Evolutionary conservation across 2,888 invertebrate species (phyloP).

Genomic region (Caenorhabditis sulstoni): DNA sequence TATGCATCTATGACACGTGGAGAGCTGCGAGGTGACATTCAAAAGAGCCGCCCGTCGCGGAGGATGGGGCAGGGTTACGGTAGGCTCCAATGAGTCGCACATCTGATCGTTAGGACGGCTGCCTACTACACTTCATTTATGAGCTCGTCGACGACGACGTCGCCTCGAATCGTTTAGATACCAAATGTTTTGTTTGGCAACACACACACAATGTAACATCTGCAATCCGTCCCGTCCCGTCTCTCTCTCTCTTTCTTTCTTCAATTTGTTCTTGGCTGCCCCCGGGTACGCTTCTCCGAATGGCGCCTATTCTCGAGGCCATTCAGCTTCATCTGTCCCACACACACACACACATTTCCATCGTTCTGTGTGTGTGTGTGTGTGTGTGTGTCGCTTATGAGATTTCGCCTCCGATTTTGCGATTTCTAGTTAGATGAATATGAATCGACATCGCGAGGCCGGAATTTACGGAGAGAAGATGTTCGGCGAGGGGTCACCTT

Average conservation of each 20-base stretch:
- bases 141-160: constrained; percentile 11
- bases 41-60: too few relatives aligned
- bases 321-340: constrained; percentile 37
- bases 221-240: constrained; percentile 31
- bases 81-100: constrained; percentile 27
- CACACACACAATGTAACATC: constrained; percentile 43
- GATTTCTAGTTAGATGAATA: too few relatives aligned
- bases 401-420: background rate
- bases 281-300: background rate
- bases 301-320: background rate
- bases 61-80: constrained; percentile 1
- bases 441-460: too few relatives aligned
- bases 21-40: background rate
- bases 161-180: background rate
- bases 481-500: too few relatives aligned
- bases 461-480: too few relatives aligned
- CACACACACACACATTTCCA: too few relatives aligned
- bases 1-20: background rate
- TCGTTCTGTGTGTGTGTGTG: background rate
- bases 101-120: constrained; percentile 37
- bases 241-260: constrained; percentile 2
- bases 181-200: constrained; percentile 49
- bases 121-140: constrained; percentile 37
- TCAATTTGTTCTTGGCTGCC: background rate
- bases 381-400: background rate